Evolutionary conservation across 2,888 invertebrate species (phyloP), one percentile per base, ranked within the genome.

Genomic region (Rhaphigaster nebulosa): DNA sequence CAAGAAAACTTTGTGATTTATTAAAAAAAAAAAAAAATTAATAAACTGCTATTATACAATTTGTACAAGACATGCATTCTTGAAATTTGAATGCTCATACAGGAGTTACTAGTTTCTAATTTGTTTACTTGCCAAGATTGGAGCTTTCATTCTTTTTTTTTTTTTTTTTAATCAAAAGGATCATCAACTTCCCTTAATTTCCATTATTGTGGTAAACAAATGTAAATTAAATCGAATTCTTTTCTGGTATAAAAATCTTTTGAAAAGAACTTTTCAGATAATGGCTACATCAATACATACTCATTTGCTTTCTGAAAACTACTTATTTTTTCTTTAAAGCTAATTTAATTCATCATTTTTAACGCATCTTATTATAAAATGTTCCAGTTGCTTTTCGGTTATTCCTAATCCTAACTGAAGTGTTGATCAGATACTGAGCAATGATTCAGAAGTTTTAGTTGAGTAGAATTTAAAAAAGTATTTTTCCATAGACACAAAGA

Each of bases 371-470:
- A n/a, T 65, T 65, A 0, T 38, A 34, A 76, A 34, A 38, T 34
- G 20, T 76, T 76, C 38, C 23, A 76, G 26, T 23, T 76, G 26
- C 5, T 20, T 76, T 76, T 34, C 23, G 70, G 38, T 76, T 6
- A 38, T 76, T 76, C 34, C 70, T 76, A 76, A 34, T 38, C 20
- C 38, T 76, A 76, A 20, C 34, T 76, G 20, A 38, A 20, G 38
- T 76, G 34, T 23, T 38, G 34, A 38, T 1, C 70, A 76, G 70
- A 38, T 76, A 76, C 70, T 76, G 70, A 76, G 70, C 70, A 76
- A 76, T 76, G 70, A 76, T 76, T 76, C 70, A 34, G 20, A 38
- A 76, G 70, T 29, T 76, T 76, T 65, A 15, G 65, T n/a, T 23
- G 38, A 20, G 20, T 76, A 38, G 70, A 38, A 76, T 76, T 34